Base-by-base conservation (phyloP, 2,888 invertebrate genomes). In the Ophioninae sp. region DNA sequence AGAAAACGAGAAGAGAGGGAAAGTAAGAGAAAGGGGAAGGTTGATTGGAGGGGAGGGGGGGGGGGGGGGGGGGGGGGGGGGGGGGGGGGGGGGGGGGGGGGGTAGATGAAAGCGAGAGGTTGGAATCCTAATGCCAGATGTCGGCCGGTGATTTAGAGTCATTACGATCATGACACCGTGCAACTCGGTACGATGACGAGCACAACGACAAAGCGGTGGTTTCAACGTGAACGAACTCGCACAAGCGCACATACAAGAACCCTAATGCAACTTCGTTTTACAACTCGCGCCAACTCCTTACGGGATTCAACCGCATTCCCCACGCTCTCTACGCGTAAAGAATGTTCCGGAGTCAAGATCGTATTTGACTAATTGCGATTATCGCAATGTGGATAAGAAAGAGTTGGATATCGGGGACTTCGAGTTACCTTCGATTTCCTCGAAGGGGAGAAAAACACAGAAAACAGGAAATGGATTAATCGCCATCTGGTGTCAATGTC, bases 101-200 rank as follows among this genome's bases (percentile, higher is more conserved):
- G 30, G 30, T 9, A 51, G 41, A n/a, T 6, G 58, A 58, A 23
- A 69, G 56, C 72, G 87, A 91, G 88, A 89, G 88, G 86, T 86
- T 87, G 86, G 87, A 65, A 20, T 87, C 88, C 90, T 90, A 90
- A 91, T 90, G 90, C 90, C 91, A 91, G 90, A 91, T 91, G 90
- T 90, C 90, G 88, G 89, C 90, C 90, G 88, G 89, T 91, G 88
- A 90, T 91, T 83, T 90, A 90, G 87, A 89, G 88, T 88, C 89
- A 90, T 90, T 90, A 91, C 90, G 89, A 87, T 90, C 88, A 90
- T 90, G 89, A 88, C 90, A 90, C 89, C 87, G 90, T 88, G 88
- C 87, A 64, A 82, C 74, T 78, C 73, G 82, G 79, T 23, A 76
- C 68, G 81, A 87, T 78, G 82, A 61, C 22, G 59, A 59, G 59